A percentile compares a stretch with the other conserved stretches of the same genome.
Evolutionary conservation across 1,140 invertebrate genomes (phyloP).

Genomic region (Cataglyphis hispanica): DNA sequence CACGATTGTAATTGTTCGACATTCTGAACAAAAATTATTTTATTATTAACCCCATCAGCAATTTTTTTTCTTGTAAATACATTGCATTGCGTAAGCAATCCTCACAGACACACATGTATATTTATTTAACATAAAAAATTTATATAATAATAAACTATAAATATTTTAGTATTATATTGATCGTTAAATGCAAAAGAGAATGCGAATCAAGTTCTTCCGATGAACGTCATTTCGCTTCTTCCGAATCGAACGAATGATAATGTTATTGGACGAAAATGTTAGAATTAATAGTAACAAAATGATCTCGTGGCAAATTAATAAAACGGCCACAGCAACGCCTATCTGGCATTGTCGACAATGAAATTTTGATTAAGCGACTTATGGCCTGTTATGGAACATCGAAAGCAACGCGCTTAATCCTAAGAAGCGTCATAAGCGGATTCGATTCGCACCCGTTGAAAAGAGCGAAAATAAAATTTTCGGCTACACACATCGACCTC

Average conservation of each 20-base stretch:
- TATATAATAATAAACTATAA: neutral
- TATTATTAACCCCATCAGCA: neutral
- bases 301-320: slow-evolving; percentile 43
- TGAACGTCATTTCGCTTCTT: neutral
- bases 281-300: slow-evolving; percentile 62
- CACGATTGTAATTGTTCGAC: neutral
- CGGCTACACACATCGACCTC: neutral
- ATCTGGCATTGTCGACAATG: slow-evolving; percentile 50
- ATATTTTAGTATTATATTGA: neutral
- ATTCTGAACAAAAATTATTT: slow-evolving; percentile 9
- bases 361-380: slow-evolving; percentile 72
- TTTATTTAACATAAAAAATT: neutral
- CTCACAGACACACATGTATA: too few relatives aligned
- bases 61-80: neutral
- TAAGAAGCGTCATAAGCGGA: slow-evolving; percentile 74
- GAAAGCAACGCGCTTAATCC: slow-evolving; percentile 69
- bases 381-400: slow-evolving; percentile 56
- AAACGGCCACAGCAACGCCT: neutral
- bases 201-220: neutral
- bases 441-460: slow-evolving; percentile 51
- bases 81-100: neutral
- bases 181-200: neutral
- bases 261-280: slow-evolving; percentile 54
- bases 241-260: slow-evolving; percentile 9
- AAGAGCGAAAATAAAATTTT: slow-evolving; percentile 69